Base-by-base conservation (phyloP, 2,113 vertebrate species). In the Oriolus oriolus region DNA sequence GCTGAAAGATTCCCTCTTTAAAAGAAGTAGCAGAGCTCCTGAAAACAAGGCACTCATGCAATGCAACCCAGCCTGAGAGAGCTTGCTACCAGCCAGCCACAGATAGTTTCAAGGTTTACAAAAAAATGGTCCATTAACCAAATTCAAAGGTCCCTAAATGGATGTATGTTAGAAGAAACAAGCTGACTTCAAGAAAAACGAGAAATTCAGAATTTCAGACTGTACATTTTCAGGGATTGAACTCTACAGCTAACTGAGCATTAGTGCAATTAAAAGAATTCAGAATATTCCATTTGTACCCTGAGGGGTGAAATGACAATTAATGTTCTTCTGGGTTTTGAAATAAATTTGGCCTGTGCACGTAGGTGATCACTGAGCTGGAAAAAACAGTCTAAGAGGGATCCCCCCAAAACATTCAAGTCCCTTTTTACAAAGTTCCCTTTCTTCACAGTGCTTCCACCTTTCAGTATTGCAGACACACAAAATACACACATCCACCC, bases 401-500 rank as follows among this genome's bases (percentile, higher is more conserved):
- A 63, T 64, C 2, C 12, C 17, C 5, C 3, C 1, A 17, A 65
- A 44, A 37, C 53, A 39, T 37, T 27, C 0, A 3, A 30, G 13
- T 37, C 5, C 4, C 7, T 64, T 30, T 82, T 37, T 28, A 24
- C 11, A 18, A 61, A 66, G 33, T 10, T 52, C 3, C 2, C 8
- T 52, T 61, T 53, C 59, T 61, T 66, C 22, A n/a, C 10, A 6
- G 22, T 31, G 23, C 17, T 82, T 9, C 13, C 14, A 27, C 41
- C 31, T 17, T 44, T 77, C 35, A 33, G 9, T 30, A 23, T 4
- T 28, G 10, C 5, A 8, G 26, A 21, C 13, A 39, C 9, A 54
- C 5, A 59, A 75, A 75, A 42, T 8, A 16, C 8, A 17, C 30
- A 3, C 0, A 0, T 16, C 10, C 17, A 63, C 9, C 11, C 17